These are phyloP conservation scores for Acleris literana DNA, from an alignment of 2,888 invertebrate genomes.

Conservation along the genomic window DNA sequence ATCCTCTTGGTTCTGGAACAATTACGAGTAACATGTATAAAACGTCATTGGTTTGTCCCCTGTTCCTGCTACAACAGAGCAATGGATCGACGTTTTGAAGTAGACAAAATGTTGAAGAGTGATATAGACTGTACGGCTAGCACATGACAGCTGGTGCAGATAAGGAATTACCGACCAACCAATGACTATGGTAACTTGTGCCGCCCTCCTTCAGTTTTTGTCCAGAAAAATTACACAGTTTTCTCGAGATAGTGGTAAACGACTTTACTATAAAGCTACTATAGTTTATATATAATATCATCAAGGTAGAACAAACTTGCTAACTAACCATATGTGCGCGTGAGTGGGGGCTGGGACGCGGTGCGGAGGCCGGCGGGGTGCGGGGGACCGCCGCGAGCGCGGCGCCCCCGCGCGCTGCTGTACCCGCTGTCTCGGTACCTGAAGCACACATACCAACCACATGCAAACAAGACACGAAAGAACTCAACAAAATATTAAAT, in stretches of 20 bases:
- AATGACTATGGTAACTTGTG: no score
- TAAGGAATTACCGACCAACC: no score
- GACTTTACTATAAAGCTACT: background rate
- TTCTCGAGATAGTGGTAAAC: background rate
- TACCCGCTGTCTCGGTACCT: slow-evolving; percentile 78
- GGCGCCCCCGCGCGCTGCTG: slow-evolving; percentile 61
- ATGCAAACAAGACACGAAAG: background rate
- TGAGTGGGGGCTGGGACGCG: slow-evolving; percentile 63
- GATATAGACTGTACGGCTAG: no score
- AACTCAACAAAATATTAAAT: background rate
- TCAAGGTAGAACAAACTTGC: no score
- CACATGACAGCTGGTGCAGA: no score
- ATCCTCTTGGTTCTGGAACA: slow-evolving; percentile 54
- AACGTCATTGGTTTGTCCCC: no score
- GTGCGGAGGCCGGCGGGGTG: slow-evolving; percentile 41
- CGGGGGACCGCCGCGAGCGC: slow-evolving; percentile 44
- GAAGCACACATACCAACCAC: background rate
- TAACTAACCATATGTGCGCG: slow-evolving; percentile 29
- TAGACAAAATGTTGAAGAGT: no score
- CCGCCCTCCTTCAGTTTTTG: no score
- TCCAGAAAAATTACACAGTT: no score
- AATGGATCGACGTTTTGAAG: no score
- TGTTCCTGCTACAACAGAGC: no score
- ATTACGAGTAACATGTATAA: background rate
- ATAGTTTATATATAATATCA: background rate